Evolutionary conservation across 2,113 vertebrate genomes (phyloP).

Genomic region (Chrysemys picta): DNA sequence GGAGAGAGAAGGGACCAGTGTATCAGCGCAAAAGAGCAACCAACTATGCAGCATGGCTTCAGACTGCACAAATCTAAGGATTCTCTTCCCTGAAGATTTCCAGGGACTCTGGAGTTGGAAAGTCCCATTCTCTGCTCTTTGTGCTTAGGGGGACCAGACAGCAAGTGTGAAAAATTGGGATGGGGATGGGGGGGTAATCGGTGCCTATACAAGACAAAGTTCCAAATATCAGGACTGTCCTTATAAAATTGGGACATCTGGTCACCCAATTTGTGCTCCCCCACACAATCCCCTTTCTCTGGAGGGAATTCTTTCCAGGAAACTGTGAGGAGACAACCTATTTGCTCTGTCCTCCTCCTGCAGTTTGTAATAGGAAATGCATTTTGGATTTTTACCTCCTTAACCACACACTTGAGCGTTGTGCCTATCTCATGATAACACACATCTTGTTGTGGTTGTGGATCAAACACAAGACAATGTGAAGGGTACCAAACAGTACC

Average conservation of each 20-base stretch:
- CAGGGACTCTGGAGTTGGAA: neutral
- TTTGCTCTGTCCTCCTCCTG: neutral
- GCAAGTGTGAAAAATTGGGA: too few species aligned
- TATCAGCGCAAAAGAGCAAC: neutral
- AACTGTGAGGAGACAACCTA: neutral
- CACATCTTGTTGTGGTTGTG: neutral
- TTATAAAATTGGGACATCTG: too few species aligned
- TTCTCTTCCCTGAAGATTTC: neutral
- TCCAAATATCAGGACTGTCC: too few species aligned
- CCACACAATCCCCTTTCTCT: neutral
- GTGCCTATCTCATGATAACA: neutral
- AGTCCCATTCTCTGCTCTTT: neutral
- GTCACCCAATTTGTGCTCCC: neutral
- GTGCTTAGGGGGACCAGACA: too few species aligned
- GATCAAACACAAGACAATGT: neutral
- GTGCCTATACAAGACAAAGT: too few species aligned
- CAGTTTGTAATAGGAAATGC: neutral
- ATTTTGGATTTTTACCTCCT: neutral
- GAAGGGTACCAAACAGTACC: too few species aligned
- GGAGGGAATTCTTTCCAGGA: neutral
- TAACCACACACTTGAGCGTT: neutral
- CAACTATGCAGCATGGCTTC: accelerated
- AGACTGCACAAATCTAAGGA: neutral
- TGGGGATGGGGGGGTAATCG: too few species aligned
- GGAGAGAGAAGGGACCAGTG: neutral